phyloP scores from a whole-genome alignment of 2,888 invertebrate species.

The Atethmia centrago region DNA sequence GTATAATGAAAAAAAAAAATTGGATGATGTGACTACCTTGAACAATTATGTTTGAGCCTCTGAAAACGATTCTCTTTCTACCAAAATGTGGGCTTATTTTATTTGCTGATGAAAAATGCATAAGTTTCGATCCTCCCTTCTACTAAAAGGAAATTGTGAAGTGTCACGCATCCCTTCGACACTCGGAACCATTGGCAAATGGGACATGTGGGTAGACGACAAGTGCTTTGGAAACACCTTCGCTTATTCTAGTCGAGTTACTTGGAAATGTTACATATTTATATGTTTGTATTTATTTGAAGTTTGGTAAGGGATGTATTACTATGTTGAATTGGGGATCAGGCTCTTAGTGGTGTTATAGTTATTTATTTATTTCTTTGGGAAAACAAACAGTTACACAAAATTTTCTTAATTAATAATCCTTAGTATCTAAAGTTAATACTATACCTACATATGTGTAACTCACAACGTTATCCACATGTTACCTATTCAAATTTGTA shows the following conservation, averaged over 20 bases:
- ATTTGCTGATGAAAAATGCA: slow-evolving; percentile 78
- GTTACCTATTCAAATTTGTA: too few relatives aligned
- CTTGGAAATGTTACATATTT: slow-evolving; percentile 54
- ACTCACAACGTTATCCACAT: too few relatives aligned
- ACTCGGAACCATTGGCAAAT: slow-evolving; percentile 57
- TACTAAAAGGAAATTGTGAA: slow-evolving; percentile 51
- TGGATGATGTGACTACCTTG: too few relatives aligned
- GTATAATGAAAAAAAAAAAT: too few relatives aligned
- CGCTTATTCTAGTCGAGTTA: slow-evolving; percentile 47
- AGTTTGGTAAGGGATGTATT: slow-evolving; percentile 4
- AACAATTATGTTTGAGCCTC: background rate
- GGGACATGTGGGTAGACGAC: slow-evolving; percentile 48
- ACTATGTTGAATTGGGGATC: slow-evolving; percentile 9
- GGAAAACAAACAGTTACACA: too few relatives aligned
- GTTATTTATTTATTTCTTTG: too few relatives aligned
- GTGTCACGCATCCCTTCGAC: slow-evolving; percentile 42
- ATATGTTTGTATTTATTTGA: slow-evolving; percentile 52
- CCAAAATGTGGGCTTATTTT: slow-evolving; percentile 68
- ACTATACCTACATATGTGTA: too few relatives aligned
- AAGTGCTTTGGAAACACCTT: slow-evolving; percentile 46
- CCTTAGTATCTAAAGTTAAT: too few relatives aligned
- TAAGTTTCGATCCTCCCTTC: slow-evolving; percentile 58
- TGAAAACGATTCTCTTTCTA: background rate
- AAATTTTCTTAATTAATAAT: too few relatives aligned
- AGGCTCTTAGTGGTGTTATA: background rate